Evolutionary conservation across 2,888 invertebrate genomes (phyloP), one percentile per base, ranked within the genome.

Genomic region (Drosophila emarginata): DNA sequence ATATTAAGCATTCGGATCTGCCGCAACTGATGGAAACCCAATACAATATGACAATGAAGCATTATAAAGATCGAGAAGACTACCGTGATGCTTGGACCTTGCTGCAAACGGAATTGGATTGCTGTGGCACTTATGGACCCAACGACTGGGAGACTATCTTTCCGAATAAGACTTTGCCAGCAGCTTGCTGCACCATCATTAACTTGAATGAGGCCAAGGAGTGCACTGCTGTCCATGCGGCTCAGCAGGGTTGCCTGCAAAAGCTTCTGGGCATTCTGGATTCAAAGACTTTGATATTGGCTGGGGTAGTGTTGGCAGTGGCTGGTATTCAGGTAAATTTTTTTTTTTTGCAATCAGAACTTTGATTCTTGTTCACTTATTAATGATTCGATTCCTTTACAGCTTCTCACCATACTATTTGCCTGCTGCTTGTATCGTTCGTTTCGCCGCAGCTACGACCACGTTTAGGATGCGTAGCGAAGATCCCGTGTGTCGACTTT

Each of bases 391-490:
- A 40, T 32, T 52, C 12, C 51, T 58, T 89, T 95, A 75, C 93
- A 96, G 97, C 93, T 98, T 58, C 93, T 98, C 87, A 98, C 98
- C 57, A 96, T 98, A 63, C 93, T 97, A 74, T 98, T 97, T 91
- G 97, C 98, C 32, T 98, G 98, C 93, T 97, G 96, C 91, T 93
- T 99, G 92, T 98, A 97, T 78, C 95, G 97, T 89, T 96, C 97
- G 81, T 97, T 99, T 91, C 96, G 97, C 91, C 96, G 95, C 92
- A 97, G 97, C 91, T 98, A 98, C 92, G 96, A 98, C 93, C 96
- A 96, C 56, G 95, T 95, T 88, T 95, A 95, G 94, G 77, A 61
- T 81, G 59, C 89, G 89, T 51, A 89, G 89, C 72, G 75, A 80
- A 50, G 84, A 89, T 83, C 90, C 90, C 57, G 77, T 87, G 39